phyloP scores from a whole-genome alignment of 2,113 vertebrate genomes.

The Mellivora capensis region DNA sequence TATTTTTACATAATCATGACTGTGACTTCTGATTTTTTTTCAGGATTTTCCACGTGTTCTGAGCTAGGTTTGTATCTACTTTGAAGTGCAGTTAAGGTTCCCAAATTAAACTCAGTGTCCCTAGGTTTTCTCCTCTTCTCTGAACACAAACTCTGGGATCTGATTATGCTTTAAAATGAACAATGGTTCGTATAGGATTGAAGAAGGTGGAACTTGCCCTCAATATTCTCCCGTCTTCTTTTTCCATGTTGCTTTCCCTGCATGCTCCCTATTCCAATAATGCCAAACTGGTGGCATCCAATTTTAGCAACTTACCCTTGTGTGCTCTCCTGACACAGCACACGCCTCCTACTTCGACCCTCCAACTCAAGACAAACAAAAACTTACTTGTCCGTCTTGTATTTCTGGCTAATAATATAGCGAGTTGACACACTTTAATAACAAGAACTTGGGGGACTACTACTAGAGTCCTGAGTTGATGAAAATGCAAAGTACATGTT shows the following conservation, averaged over 20 bases:
- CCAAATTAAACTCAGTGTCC: not conserved
- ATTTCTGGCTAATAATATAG: not conserved
- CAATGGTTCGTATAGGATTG: not conserved
- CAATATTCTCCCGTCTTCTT: not conserved
- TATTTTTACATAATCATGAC: not conserved
- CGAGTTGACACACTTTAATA: not conserved
- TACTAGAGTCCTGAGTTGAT: not conserved
- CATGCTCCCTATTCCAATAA: not conserved
- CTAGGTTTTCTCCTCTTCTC: not conserved
- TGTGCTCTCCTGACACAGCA: not conserved
- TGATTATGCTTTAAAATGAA: not conserved
- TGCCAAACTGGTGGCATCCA: not conserved
- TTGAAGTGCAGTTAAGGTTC: not conserved
- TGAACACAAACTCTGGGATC: not conserved
- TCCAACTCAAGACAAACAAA: not conserved
- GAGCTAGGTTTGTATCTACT: not conserved
- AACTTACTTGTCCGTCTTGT: not conserved
- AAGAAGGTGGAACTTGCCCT: not conserved
- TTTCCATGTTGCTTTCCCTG: not conserved
- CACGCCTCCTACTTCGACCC: not conserved
- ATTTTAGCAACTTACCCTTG: not conserved
- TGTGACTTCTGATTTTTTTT: slow-evolving; percentile 15
- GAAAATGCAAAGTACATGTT: not conserved
- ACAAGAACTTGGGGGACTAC: not conserved
- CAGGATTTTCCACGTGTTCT: not conserved